Percentiles rank a stretch among this genome's conserved stretches.
These are phyloP conservation scores for Echinometra lucunter DNA, from an alignment of 53 echinoderm and acorn worm genomes.

Conservation along the genomic window DNA sequence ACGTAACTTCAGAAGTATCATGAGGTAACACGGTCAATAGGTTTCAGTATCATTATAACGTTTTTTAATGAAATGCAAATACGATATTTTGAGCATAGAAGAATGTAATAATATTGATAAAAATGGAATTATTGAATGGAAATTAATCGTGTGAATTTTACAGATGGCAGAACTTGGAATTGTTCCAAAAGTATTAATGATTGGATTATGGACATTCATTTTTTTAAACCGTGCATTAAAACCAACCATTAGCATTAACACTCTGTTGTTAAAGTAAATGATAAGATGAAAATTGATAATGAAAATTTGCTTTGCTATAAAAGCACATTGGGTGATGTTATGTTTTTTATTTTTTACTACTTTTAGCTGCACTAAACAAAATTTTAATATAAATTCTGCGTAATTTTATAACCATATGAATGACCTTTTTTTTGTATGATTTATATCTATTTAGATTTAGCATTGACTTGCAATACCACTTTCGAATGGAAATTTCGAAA, in stretches of 20 bases:
- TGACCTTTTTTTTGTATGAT: conserved; percentile 42
- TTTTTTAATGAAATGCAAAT: neutral
- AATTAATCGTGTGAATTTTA: neutral
- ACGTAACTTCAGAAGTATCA: neutral
- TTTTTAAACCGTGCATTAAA: neutral
- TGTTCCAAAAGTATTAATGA: neutral
- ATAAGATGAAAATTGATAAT: neutral
- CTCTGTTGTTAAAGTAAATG: neutral
- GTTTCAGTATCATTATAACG: neutral
- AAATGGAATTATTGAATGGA: neutral
- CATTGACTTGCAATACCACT: conserved; percentile 48
- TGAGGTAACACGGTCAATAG: too few species aligned
- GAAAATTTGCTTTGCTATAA: neutral
- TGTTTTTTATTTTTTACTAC: conserved; percentile 25
- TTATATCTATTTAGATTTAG: conserved; percentile 52
- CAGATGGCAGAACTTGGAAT: neutral
- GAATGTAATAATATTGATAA: neutral
- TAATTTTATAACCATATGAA: conserved; percentile 39
- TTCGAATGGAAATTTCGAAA: conserved; percentile 12
- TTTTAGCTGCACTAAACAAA: conserved; percentile 53
- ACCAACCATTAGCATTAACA: neutral
- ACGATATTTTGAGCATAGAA: neutral
- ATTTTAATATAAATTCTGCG: conserved; percentile 42
- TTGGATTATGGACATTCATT: neutral
- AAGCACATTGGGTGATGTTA: neutral